Base-by-base conservation (phyloP, 2,888 invertebrate genomes). In the Odontothrips loti region DNA sequence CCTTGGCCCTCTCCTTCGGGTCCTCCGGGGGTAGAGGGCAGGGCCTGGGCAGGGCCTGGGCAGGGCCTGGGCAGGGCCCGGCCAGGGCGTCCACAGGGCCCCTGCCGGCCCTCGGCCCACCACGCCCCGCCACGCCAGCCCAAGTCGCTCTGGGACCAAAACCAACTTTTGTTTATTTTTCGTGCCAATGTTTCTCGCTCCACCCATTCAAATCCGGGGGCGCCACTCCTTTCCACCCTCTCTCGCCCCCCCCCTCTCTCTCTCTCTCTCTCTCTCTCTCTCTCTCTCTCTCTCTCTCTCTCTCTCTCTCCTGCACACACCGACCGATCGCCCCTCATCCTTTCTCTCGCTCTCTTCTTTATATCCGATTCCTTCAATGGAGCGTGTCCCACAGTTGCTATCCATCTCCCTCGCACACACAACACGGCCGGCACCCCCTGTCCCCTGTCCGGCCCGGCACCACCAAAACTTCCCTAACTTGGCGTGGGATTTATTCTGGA, bases 151-250 rank as follows among this genome's bases (percentile, higher is more conserved):
- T 75, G 68, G 68, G 68, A 75, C 68, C 68, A 75, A 75, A 75
- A 75, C 68, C 68, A 75, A 75, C 68, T 75, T 75, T 75, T 75
- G 68, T 75, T 75, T 75, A 75, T 75, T 75, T 75, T 75, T 27
- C 68, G 68, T 27, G 23, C 23, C 68, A 75, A 75, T 75, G 68
- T 75, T 75, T 75, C 68, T 75, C 68, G 68, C 68, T 75, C 68
- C 68, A 75, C 23, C 68, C 68, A 75, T 75, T 75, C 68, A 75
- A 75, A 75, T 75, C 68, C 68, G 68, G 23, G 68, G 12, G 68
- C 58, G 20, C 58, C 58, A 17, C 58, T 58, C 58, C 20, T 58
- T 43, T 43, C 58, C 58, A 20, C 58, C 20, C 58, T 58, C 58
- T 51, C 51, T 51, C n/a, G n/a, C n/a, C n/a, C n/a, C n/a, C n/a